Percentiles rank a stretch among this genome's conserved stretches.
Evolutionary conservation across 2,113 vertebrate genomes (phyloP).

Genomic region (Labeo rohita): DNA sequence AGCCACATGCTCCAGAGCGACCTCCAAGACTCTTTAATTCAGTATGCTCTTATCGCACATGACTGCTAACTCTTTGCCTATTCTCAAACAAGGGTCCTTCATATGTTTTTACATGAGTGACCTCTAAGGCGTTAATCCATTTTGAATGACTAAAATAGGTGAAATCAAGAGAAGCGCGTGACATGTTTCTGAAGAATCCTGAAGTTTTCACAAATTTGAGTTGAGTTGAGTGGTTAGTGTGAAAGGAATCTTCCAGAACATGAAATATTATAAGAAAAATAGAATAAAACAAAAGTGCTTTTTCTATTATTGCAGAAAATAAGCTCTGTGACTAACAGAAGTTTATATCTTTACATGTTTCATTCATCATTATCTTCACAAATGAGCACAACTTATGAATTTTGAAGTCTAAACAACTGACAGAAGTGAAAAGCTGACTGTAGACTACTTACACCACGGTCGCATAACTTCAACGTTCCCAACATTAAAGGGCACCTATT

Average conservation of each 20-base stretch:
- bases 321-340: not conserved
- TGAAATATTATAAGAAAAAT: too few species aligned
- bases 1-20: slow-evolving; percentile 20
- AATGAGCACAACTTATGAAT: not conserved
- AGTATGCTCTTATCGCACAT: slow-evolving; percentile 34
- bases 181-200: slow-evolving; percentile 2
- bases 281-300: too few species aligned
- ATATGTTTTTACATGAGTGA: not conserved
- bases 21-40: slow-evolving; percentile 32
- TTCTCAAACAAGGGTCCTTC: not conserved
- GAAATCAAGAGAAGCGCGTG: not conserved
- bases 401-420: not conserved
- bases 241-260: not conserved
- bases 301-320: not conserved
- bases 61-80: not conserved
- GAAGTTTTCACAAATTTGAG: not conserved
- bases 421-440: not conserved
- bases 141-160: slow-evolving; percentile 26
- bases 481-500: not conserved
- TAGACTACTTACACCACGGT: not conserved
- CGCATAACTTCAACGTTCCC: not conserved
- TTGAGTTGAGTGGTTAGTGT: not conserved
- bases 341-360: not conserved
- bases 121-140: slow-evolving; percentile 9
- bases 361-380: too few species aligned